phyloP scores from a whole-genome alignment of 2,113 vertebrate genomes.

The Thermophis baileyi region DNA sequence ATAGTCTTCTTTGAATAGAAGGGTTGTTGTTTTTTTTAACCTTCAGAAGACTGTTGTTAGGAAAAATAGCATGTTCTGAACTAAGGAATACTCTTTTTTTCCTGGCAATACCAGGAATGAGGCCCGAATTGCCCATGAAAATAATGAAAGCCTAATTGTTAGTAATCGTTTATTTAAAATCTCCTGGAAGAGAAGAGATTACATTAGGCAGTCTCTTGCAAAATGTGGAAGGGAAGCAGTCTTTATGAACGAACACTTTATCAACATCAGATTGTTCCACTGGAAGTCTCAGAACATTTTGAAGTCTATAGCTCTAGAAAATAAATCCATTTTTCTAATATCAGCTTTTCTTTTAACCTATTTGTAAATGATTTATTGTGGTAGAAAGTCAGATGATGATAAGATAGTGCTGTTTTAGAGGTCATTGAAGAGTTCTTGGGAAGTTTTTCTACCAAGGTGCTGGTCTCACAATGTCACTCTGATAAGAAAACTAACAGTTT shows the following conservation, averaged over 20 bases:
- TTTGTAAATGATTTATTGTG: conserved; percentile 79
- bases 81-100: not conserved
- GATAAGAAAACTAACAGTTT: conserved; percentile 79
- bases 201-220: conserved; percentile 36
- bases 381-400: conserved; percentile 73
- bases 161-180: conserved; percentile 24
- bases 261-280: conserved; percentile 51
- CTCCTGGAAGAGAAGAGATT: conserved; percentile 30
- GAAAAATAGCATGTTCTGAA: not conserved
- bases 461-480: conserved; percentile 65
- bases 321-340: conserved; percentile 72
- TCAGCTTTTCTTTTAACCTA: conserved; percentile 68
- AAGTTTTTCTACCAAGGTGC: conserved; percentile 73
- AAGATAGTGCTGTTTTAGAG: conserved; percentile 81
- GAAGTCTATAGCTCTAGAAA: conserved; percentile 65
- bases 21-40: not conserved
- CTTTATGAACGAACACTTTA: conserved; percentile 55
- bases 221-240: conserved; percentile 28
- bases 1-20: not conserved
- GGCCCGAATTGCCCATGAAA: not conserved
- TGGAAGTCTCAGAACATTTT: conserved; percentile 46
- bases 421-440: conserved; percentile 77
- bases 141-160: conserved; percentile 20
- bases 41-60: not conserved
- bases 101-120: not conserved